phyloP scores from a whole-genome alignment of 2,113 vertebrate species.

The Collichthys lucidus region DNA sequence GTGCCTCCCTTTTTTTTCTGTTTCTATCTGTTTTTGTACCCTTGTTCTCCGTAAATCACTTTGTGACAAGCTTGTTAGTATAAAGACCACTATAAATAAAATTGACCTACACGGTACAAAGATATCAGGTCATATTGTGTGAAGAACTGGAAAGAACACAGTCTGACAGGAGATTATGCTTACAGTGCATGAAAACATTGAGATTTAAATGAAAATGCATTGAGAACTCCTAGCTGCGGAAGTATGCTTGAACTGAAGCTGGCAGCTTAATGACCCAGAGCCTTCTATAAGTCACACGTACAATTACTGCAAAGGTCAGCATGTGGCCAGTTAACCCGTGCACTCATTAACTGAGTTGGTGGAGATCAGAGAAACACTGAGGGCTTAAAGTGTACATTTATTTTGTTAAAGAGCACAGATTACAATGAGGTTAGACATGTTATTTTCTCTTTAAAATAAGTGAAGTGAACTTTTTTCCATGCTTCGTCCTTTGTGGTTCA shows the following conservation, averaged over 20 bases:
- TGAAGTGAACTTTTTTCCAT: neutral
- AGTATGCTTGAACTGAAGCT: neutral
- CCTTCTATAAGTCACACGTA: neutral
- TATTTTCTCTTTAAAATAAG: neutral
- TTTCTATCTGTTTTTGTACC: constrained; percentile 2
- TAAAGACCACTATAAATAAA: constrained; percentile 18
- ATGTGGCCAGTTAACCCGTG: neutral
- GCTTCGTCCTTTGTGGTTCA: neutral
- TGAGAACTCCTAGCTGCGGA: neutral
- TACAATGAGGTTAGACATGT: neutral
- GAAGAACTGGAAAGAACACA: neutral
- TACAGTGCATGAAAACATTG: constrained; percentile 1
- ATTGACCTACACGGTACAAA: constrained; percentile 13
- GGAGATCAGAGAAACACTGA: neutral
- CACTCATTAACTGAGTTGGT: neutral
- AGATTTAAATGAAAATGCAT: constrained; percentile 22
- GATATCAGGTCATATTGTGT: constrained; percentile 1
- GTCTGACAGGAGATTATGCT: constrained; percentile 17
- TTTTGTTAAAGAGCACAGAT: neutral
- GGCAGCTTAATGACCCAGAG: neutral
- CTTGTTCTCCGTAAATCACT: constrained; percentile 25
- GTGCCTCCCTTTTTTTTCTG: neutral
- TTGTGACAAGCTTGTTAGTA: constrained; percentile 1
- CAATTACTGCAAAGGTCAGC: neutral
- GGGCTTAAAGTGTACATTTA: neutral